These are phyloP conservation scores for Himalopsyche japonica DNA, from an alignment of 2,888 invertebrate genomes.

Conservation along the genomic window DNA sequence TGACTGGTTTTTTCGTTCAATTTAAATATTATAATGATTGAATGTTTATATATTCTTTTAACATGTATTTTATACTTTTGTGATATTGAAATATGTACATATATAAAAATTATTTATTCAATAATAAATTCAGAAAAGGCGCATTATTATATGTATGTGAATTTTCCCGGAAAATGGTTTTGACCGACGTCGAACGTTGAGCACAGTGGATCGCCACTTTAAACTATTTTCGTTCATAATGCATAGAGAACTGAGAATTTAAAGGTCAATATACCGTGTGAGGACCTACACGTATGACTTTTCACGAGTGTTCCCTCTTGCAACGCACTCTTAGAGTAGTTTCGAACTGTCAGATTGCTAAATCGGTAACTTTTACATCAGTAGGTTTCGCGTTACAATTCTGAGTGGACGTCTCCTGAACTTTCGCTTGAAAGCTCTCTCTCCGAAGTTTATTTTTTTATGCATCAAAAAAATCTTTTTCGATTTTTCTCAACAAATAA, in stretches of 20 bases:
- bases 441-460: conserved; percentile 11
- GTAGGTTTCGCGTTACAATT: conserved; percentile 26
- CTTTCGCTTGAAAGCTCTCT: neutral
- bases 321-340: conserved; percentile 2
- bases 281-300: conserved; percentile 1
- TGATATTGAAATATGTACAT: no score
- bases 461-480: neutral
- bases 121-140: no score
- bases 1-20: no score
- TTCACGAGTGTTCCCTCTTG: neutral
- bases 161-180: neutral
- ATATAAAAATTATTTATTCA: no score
- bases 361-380: conserved; percentile 13
- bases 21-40: no score
- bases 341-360: conserved; percentile 4
- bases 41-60: no score
- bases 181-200: neutral
- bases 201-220: neutral
- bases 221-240: neutral
- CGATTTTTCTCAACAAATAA: neutral
- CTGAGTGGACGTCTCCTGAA: conserved; percentile 9
- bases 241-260: neutral
- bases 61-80: no score
- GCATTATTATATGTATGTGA: neutral
- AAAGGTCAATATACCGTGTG: conserved; percentile 20